Base-by-base conservation (phyloP, 2,888 invertebrate genomes). In the Ommatoiulus sabulosus region DNA sequence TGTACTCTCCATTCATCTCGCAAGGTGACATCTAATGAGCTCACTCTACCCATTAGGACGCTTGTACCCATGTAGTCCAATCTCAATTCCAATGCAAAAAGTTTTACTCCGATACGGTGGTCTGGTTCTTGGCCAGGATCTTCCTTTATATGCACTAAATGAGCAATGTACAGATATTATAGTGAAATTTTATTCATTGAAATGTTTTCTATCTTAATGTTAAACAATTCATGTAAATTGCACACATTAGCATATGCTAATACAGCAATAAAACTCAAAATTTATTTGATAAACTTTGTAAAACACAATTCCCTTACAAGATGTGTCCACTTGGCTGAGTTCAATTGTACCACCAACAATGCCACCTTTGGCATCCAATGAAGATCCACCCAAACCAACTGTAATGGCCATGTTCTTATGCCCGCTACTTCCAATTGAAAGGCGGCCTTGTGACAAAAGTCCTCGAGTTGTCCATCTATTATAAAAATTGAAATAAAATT, bases 21-120 rank as follows among this genome's bases (percentile, higher is more conserved):
- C 90, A 98, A 94, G 89, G 95, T 95, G 0, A 97, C 96, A 88
- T 95, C 95, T 90, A 98, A 95, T 17, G 95, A 95, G 90, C 97
- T 97, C 86, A 98, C 96, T 87, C 98, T 94, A 12, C 96, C 96
- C 96, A 99, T 97, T 89, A 99, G 93, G 89, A 97, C 97, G 72
- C 97, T 96, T n/a, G 98, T 97, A 90, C 98, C 98, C 99, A 99
- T 99, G 94, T 99, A 99, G 94, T 99, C 99, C 89, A 99, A 94
- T 35, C 98, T 95, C 91, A 97, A 94, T 93, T 99, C 98, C 87
- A 98, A 93, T 17, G 97, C 97, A 91, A 96, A 95, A 90, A 98
- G 94, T 91, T 96, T 95, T 90, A 97, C 93, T 86, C 97, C 96
- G 89, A 97, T 94, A 87, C 96, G 96, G 93, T 98, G 98, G 91